phyloP scores from a whole-genome alignment of 2,888 invertebrate species.

The Mesorhabditis sp. region DNA sequence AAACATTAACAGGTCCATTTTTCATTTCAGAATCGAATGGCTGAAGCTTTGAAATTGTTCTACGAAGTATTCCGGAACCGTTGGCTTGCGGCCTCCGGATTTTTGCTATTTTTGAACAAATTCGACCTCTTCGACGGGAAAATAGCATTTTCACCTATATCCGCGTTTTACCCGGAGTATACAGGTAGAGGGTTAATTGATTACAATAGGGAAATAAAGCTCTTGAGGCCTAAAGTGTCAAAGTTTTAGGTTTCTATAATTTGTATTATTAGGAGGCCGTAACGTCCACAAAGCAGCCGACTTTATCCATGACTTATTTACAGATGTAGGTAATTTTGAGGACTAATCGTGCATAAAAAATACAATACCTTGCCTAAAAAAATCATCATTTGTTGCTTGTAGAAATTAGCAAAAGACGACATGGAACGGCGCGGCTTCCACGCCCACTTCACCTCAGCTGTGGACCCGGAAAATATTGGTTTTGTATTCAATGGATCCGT shows the following conservation, averaged over 20 bases:
- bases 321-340: neutral
- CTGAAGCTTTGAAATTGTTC: neutral
- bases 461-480: neutral
- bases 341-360: neutral
- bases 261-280: neutral
- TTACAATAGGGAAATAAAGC: too few species aligned
- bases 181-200: neutral
- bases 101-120: conserved; percentile 1
- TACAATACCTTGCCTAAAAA: neutral
- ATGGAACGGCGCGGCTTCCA: conserved; percentile 5
- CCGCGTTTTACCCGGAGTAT: conserved; percentile 1
- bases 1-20: too few species aligned
- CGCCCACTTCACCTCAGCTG: conserved; percentile 3
- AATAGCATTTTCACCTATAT: neutral
- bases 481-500: neutral
- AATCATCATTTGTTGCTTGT: neutral
- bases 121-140: neutral
- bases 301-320: conserved; percentile 5
- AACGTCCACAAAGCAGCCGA: neutral
- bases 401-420: neutral
- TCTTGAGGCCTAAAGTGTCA: too few species aligned
- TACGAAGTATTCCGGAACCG: neutral
- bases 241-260: too few species aligned
- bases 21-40: neutral
- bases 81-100: neutral